Percentiles rank a stretch among this genome's conserved stretches.
Conservation (phyloP, 1,140 invertebrate species). For the Polypedilum vanderplanki region DNA sequence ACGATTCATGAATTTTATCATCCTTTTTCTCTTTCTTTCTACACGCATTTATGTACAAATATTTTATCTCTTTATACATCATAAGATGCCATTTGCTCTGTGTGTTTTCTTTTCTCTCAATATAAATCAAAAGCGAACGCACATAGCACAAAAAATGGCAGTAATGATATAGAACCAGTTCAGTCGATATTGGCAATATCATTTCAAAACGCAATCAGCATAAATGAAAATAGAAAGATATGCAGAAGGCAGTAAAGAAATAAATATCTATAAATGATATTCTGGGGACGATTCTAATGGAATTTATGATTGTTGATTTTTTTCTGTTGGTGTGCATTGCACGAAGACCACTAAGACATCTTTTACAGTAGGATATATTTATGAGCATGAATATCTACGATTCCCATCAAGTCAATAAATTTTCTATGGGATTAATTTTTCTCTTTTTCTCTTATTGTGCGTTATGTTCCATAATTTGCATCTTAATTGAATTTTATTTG, state of each 20-base stretch:
- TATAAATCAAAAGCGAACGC: too few relatives aligned
- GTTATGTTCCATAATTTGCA: too few relatives aligned
- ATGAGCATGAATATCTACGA: too few relatives aligned
- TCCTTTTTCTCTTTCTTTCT: neutral
- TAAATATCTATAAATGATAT: conserved; percentile 9
- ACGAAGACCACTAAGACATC: neutral
- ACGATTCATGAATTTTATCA: neutral
- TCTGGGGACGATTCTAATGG: neutral
- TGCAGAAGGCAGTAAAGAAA: neutral
- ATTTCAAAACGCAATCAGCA: neutral
- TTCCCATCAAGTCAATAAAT: too few relatives aligned
- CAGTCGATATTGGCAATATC: too few relatives aligned
- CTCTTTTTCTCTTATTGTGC: too few relatives aligned
- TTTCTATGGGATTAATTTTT: too few relatives aligned
- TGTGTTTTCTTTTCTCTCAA: neutral
- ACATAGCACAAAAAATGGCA: too few relatives aligned
- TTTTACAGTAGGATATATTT: too few relatives aligned
- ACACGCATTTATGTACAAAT: neutral
- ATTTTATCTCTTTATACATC: neutral
- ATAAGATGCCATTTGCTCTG: neutral
- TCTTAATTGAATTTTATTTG: too few relatives aligned
- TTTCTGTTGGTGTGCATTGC: neutral
- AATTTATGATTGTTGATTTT: conserved; percentile 20
- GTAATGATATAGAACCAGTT: too few relatives aligned
- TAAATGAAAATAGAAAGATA: neutral